Evolutionary conservation across 2,888 invertebrate species (phyloP).

Genomic region (Agonopterix heracliana): DNA sequence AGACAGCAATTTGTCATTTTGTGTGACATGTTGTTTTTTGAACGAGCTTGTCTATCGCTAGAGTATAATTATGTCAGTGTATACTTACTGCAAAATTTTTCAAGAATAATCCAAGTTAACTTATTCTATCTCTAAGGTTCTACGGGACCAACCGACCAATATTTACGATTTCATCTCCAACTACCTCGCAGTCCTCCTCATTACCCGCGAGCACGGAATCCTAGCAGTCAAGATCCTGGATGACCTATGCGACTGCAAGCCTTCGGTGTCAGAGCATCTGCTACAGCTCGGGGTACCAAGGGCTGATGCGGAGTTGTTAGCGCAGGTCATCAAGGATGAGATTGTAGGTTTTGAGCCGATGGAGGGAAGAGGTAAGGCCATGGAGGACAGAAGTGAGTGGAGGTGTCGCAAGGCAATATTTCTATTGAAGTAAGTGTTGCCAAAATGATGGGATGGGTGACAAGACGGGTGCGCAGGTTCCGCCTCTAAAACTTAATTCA

Average conservation of each 20-base stretch:
- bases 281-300: constrained; percentile 37
- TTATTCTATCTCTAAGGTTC: constrained; percentile 62
- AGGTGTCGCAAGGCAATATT: too few species aligned
- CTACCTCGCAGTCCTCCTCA: constrained; percentile 81
- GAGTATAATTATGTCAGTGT: too few species aligned
- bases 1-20: too few species aligned
- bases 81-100: too few species aligned
- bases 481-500: too few species aligned
- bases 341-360: constrained; percentile 37
- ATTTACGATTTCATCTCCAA: constrained; percentile 82
- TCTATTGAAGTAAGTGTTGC: too few species aligned
- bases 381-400: too few species aligned
- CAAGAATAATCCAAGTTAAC: too few species aligned
- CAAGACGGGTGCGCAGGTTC: too few species aligned
- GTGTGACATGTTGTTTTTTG: too few species aligned
- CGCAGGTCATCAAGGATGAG: constrained; percentile 50
- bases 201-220: constrained; percentile 78
- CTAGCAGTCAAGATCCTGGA: constrained; percentile 58
- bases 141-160: constrained; percentile 80
- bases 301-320: constrained; percentile 27
- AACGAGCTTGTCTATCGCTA: too few species aligned
- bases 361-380: constrained; percentile 43
- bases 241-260: constrained; percentile 61
- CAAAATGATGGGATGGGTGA: too few species aligned
- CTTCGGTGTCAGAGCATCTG: constrained; percentile 54